Conservation (phyloP, 1,140 invertebrate genomes). For the Latrodectus geometricus region DNA sequence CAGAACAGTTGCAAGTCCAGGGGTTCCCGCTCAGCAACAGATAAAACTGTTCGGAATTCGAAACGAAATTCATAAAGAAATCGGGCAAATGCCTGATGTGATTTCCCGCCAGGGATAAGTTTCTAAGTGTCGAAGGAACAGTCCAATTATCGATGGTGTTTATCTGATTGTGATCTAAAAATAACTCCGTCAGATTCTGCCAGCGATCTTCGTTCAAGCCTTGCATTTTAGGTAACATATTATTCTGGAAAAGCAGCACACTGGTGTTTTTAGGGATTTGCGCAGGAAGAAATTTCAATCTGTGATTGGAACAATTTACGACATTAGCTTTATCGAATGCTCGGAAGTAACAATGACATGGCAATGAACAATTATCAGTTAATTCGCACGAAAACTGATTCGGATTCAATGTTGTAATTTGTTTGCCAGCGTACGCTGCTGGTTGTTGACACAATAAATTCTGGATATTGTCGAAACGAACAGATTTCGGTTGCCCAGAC, state of each 20-base stretch:
- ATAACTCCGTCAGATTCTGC: constrained; percentile 68
- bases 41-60: constrained; percentile 8
- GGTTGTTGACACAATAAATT: constrained; percentile 69
- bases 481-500: constrained; percentile 3
- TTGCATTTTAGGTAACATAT: constrained; percentile 70
- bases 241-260: constrained; percentile 72
- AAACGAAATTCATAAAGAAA: constrained; percentile 52
- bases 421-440: constrained; percentile 40
- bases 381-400: constrained; percentile 62
- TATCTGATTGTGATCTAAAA: constrained; percentile 73
- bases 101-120: constrained; percentile 63
- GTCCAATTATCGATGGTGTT: constrained; percentile 59
- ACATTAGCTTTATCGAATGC: constrained; percentile 69
- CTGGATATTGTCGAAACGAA: constrained; percentile 59
- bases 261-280: constrained; percentile 64
- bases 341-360: constrained; percentile 71
- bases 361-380: constrained; percentile 65
- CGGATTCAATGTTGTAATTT: constrained; percentile 62
- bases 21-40: constrained; percentile 74
- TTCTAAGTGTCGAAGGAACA: constrained; percentile 35
- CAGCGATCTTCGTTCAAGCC: constrained; percentile 62
- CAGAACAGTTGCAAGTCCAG: constrained; percentile 76
- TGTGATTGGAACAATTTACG: constrained; percentile 72
- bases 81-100: constrained; percentile 46
- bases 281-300: constrained; percentile 42